A percentile compares a stretch with the other conserved stretches of the same genome.
Conservation (phyloP, 2,888 invertebrate genomes). For the Cheilosia variabilis region DNA sequence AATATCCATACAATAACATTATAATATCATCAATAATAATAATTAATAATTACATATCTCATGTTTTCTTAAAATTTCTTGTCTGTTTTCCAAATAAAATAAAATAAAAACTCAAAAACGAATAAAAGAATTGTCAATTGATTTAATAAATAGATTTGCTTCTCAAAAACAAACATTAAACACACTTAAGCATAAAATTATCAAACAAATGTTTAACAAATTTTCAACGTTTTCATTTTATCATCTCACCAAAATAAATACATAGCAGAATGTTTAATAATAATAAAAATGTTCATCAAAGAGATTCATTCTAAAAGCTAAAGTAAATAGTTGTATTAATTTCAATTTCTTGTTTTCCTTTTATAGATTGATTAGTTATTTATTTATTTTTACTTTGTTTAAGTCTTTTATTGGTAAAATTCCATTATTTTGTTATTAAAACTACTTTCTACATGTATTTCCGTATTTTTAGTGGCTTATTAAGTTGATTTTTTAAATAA, state of each 20-base stretch:
- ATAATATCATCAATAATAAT: slow-evolving; percentile 57
- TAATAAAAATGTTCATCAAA: slow-evolving; percentile 29
- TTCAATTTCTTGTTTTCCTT: slow-evolving; percentile 4
- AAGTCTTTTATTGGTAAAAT: slow-evolving; percentile 65
- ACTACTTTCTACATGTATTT: slow-evolving; percentile 46
- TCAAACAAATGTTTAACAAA: slow-evolving; percentile 32
- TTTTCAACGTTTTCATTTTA: not conserved
- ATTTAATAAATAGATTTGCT: slow-evolving; percentile 27
- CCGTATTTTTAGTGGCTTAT: slow-evolving; percentile 44
- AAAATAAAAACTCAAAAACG: slow-evolving; percentile 14
- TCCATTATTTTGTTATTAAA: slow-evolving; percentile 44
- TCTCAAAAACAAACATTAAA: slow-evolving; percentile 6
- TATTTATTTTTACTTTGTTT: slow-evolving; percentile 13
- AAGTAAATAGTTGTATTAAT: slow-evolving; percentile 47
- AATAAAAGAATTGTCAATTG: slow-evolving; percentile 6
- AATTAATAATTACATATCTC: slow-evolving; percentile 45
- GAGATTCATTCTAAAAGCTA: slow-evolving; percentile 63
- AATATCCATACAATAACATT: slow-evolving; percentile 65
- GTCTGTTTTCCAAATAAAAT: not conserved
- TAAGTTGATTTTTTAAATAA: slow-evolving; percentile 3
- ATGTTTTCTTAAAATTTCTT: slow-evolving; percentile 18
- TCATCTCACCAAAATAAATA: slow-evolving; percentile 16
- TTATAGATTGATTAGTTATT: slow-evolving; percentile 13
- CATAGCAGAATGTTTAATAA: slow-evolving; percentile 21
- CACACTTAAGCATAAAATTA: slow-evolving; percentile 3